These are phyloP conservation scores for Pavo muticus DNA, from an alignment of 2,113 vertebrate genomes.

Conservation along the genomic window DNA sequence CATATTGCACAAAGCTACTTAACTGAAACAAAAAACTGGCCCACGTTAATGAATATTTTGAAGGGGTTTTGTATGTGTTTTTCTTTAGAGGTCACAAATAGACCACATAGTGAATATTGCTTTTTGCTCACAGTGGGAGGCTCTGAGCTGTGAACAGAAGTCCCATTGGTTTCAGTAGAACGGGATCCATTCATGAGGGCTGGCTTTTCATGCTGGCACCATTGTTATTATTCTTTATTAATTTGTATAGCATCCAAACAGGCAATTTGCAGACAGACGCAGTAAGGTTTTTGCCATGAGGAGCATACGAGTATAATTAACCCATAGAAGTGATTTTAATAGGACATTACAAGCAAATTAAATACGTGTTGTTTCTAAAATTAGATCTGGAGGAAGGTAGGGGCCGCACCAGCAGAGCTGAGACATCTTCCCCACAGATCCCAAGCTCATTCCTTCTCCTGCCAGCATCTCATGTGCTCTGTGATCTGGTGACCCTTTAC, in stretches of 20 bases:
- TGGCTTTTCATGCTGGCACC: neutral
- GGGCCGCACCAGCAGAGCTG: neutral
- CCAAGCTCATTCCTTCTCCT: neutral
- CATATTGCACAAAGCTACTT: neutral
- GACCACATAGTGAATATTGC: neutral
- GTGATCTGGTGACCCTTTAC: neutral
- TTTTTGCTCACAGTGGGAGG: neutral
- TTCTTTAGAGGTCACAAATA: conserved; percentile 1
- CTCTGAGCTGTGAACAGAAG: neutral
- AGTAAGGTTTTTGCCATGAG: neutral
- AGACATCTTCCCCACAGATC: neutral
- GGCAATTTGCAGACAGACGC: neutral
- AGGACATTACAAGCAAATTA: neutral
- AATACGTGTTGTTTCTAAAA: neutral
- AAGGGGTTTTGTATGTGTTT: neutral
- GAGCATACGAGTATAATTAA: conserved; percentile 2
- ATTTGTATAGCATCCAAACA: conserved; percentile 39
- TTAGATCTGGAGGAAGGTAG: neutral
- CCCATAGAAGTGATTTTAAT: conserved; percentile 1
- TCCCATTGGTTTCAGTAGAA: conserved; percentile 10
- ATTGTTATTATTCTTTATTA: conserved; percentile 33
- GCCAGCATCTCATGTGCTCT: neutral
- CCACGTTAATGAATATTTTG: neutral
- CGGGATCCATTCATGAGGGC: neutral
- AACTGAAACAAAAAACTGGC: neutral